Conservation (phyloP, 2,113 vertebrate genomes). For the Amphiprion percula region DNA sequence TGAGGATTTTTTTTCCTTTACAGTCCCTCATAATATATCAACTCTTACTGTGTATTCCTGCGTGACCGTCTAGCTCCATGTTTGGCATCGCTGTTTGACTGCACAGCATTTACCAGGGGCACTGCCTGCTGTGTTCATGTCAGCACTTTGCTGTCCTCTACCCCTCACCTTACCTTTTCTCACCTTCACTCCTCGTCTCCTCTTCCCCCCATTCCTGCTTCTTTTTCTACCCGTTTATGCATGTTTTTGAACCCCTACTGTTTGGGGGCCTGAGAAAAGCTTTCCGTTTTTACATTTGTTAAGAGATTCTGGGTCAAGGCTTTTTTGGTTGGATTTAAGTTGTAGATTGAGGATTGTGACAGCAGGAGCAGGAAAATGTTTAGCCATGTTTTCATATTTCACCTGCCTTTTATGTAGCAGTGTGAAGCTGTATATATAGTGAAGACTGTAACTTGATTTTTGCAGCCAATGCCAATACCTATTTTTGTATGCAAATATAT, state of each 20-base stretch:
- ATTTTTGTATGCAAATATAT: no score
- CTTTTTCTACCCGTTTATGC: conserved; percentile 8
- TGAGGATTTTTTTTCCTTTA: background rate
- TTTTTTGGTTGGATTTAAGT: background rate
- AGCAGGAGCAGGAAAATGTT: no score
- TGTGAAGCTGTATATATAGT: no score
- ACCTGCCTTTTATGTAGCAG: background rate
- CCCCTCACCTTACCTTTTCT: conserved; percentile 39
- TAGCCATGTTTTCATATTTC: background rate
- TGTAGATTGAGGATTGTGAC: background rate
- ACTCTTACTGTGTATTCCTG: conserved; percentile 15
- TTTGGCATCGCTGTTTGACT: conserved; percentile 30
- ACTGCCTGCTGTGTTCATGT: conserved; percentile 23
- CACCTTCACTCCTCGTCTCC: background rate
- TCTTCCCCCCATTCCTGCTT: background rate
- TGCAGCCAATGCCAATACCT: no score
- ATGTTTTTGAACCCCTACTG: conserved; percentile 1
- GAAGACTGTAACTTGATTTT: no score
- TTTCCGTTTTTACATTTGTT: background rate
- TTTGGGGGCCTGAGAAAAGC: conserved; percentile 16
- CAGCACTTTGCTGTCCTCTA: conserved; percentile 35
- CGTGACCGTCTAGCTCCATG: background rate
- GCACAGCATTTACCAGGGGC: conserved; percentile 21
- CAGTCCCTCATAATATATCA: conserved; percentile 3
- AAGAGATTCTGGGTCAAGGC: conserved; percentile 2